These are phyloP conservation scores for Entomobrya proxima DNA, from an alignment of 2,888 invertebrate genomes.

Conservation along the genomic window DNA sequence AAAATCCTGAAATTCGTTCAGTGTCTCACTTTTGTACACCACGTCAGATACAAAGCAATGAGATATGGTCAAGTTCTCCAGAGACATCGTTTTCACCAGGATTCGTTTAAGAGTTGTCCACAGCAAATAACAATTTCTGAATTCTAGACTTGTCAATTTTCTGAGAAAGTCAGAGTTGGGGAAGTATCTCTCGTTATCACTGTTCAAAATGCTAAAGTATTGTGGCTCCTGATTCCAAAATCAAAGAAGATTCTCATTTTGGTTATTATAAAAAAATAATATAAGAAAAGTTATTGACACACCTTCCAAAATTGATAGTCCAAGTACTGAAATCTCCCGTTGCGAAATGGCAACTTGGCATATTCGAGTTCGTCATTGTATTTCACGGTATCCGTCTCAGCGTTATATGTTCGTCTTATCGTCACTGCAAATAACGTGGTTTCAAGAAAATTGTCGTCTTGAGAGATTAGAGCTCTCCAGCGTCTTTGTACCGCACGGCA, in stretches of 20 bases:
- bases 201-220: conserved; percentile 13
- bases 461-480: conserved; percentile 39
- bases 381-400: not conserved
- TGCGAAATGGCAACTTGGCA: conserved; percentile 15
- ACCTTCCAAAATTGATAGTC: conserved; percentile 50
- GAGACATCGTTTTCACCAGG: not conserved
- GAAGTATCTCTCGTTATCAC: conserved; percentile 58
- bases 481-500: conserved; percentile 44
- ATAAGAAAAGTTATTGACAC: too few relatives aligned
- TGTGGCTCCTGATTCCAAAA: too few relatives aligned
- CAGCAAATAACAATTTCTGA: conserved; percentile 52
- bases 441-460: not conserved
- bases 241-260: too few relatives aligned
- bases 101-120: conserved; percentile 65
- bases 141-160: conserved; percentile 48
- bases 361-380: not conserved
- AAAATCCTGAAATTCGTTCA: conserved; percentile 49
- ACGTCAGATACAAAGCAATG: conserved; percentile 36
- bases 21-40: not conserved
- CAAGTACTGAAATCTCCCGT: conserved; percentile 42
- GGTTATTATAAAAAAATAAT: too few relatives aligned
- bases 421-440: conserved; percentile 40
- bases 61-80: conserved; percentile 42
- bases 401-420: not conserved
- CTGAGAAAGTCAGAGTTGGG: conserved; percentile 36